Evolutionary conservation across 2,113 vertebrate species (phyloP).

Genomic region (Dipodomys merriami): DNA sequence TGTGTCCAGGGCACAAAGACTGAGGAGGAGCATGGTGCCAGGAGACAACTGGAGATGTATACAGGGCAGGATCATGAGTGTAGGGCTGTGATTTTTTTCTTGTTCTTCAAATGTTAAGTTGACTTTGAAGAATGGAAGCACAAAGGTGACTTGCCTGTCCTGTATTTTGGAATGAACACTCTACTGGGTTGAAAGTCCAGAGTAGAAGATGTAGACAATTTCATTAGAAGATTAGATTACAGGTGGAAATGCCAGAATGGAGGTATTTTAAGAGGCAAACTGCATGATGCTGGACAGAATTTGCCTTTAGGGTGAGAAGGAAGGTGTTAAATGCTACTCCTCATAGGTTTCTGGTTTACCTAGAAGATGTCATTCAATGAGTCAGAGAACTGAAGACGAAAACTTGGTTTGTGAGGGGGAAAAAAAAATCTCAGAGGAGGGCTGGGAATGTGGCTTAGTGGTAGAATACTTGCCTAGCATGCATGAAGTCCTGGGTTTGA

Average conservation of each 20-base stretch:
- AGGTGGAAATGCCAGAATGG: background rate
- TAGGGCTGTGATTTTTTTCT: background rate
- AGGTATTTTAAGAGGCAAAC: background rate
- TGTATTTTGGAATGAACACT: conserved; percentile 6
- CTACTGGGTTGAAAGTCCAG: background rate
- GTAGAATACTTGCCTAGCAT: no score
- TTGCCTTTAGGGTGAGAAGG: background rate
- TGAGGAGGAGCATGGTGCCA: background rate
- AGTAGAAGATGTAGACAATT: background rate
- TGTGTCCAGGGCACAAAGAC: background rate
- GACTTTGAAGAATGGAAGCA: no score
- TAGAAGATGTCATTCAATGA: background rate
- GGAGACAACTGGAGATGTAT: background rate
- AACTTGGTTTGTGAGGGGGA: no score
- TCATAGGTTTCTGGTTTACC: background rate
- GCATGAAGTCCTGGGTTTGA: no score
- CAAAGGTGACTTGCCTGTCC: background rate
- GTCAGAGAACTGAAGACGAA: background rate
- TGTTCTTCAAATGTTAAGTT: background rate
- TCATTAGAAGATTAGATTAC: background rate
- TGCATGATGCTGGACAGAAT: background rate
- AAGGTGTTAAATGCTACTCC: background rate
- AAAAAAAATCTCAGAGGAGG: background rate
- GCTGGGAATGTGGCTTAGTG: no score
- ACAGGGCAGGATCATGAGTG: background rate